Evolutionary conservation across 2,888 invertebrate genomes (phyloP).

Genomic region (Julus scandinavius): DNA sequence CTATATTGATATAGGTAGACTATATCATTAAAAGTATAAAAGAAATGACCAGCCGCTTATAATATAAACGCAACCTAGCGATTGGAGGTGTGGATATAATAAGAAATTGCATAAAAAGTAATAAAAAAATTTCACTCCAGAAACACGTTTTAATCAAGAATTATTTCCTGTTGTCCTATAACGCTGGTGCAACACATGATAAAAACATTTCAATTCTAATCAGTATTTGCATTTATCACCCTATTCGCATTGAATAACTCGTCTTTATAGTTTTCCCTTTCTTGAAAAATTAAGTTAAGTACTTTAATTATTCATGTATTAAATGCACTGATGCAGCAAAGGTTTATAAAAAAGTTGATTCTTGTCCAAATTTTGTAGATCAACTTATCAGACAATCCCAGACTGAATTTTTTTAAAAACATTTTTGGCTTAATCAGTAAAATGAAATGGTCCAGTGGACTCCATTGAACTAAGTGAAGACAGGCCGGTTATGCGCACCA

Average conservation of each 20-base stretch:
- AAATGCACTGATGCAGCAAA: not conserved
- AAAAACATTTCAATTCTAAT: not conserved
- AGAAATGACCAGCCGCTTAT: not conserved
- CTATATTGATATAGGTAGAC: not conserved
- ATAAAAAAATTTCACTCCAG: not conserved
- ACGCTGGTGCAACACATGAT: not conserved
- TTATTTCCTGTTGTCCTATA: not conserved
- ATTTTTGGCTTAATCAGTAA: not conserved
- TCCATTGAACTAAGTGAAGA: not conserved
- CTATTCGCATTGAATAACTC: slow-evolving; percentile 11
- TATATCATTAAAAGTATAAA: not conserved
- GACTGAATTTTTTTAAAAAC: not conserved
- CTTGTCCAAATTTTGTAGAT: not conserved
- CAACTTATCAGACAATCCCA: not conserved
- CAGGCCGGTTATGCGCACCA: not conserved
- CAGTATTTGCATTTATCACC: not conserved
- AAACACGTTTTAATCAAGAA: not conserved
- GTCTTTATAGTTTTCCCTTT: not conserved
- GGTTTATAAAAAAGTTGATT: not conserved
- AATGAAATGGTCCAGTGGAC: not conserved
- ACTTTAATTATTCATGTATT: too few species aligned
- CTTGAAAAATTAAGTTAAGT: not conserved
- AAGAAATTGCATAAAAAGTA: not conserved
- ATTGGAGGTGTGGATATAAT: not conserved
- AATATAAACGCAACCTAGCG: not conserved